A percentile compares a stretch with the other conserved stretches of the same genome.
Conservation (phyloP, 1,140 invertebrate species). For the Zophobas morio region DNA sequence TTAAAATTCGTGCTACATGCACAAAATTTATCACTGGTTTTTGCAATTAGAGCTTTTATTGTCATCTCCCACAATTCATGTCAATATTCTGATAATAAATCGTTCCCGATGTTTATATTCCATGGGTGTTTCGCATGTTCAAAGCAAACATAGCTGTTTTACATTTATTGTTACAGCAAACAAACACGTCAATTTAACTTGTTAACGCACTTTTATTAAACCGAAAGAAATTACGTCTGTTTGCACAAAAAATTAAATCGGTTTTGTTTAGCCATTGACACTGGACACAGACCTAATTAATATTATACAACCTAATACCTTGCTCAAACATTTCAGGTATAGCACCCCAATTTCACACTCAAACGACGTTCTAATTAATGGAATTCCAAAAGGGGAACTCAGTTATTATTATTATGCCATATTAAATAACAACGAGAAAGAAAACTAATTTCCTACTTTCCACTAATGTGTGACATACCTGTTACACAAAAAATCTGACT, state of each 20-base stretch:
- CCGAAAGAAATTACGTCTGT: slow-evolving; percentile 17
- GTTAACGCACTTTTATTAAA: slow-evolving; percentile 37
- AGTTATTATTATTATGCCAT: no score
- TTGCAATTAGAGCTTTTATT: slow-evolving; percentile 51
- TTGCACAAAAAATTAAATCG: slow-evolving; percentile 11
- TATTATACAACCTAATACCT: not conserved
- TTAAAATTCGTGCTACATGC: slow-evolving; percentile 40
- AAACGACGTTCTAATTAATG: no score
- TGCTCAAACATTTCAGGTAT: no score
- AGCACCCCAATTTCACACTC: no score
- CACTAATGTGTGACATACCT: not conserved
- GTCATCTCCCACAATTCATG: slow-evolving; percentile 48
- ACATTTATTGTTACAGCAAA: slow-evolving; percentile 39
- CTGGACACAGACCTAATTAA: not conserved
- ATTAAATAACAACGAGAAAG: no score
- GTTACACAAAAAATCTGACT: no score
- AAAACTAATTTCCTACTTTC: not conserved
- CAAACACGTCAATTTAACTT: slow-evolving; percentile 41
- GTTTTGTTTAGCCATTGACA: slow-evolving; percentile 30
- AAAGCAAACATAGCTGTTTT: slow-evolving; percentile 44
- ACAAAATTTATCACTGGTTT: slow-evolving; percentile 48
- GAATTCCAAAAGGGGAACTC: no score
- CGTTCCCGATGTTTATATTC: slow-evolving; percentile 46
- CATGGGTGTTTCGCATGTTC: slow-evolving; percentile 42
- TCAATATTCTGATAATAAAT: slow-evolving; percentile 51